These are phyloP conservation scores for Ambastaia sidthimunki DNA, from an alignment of 2,797 vertebrate species.

Conservation along the genomic window DNA sequence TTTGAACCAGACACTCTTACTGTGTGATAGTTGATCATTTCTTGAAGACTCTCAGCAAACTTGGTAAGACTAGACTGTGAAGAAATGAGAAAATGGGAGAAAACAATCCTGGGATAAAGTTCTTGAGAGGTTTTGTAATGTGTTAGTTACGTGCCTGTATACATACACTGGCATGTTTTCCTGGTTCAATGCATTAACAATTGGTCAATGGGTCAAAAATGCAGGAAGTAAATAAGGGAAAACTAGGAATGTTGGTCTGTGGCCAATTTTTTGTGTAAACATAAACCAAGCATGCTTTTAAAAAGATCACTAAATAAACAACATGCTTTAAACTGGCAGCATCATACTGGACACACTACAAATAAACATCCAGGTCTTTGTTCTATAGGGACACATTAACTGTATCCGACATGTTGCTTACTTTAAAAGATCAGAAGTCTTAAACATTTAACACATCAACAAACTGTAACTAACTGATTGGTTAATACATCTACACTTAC, in stretches of 20 bases:
- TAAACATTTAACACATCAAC: not conserved
- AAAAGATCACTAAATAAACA: not conserved
- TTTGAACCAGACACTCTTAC: constrained; percentile 74
- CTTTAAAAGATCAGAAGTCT: not conserved
- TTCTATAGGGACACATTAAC: not conserved
- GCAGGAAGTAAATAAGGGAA: constrained; percentile 57
- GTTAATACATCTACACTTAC: constrained; percentile 71
- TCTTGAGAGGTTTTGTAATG: not conserved
- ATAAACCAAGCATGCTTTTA: not conserved
- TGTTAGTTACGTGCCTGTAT: not conserved
- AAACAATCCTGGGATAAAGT: too few relatives aligned
- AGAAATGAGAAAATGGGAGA: constrained; percentile 55
- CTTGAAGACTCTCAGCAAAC: constrained; percentile 95
- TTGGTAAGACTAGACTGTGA: constrained; percentile 89
- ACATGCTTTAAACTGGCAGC: not conserved
- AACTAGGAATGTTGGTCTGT: constrained; percentile 56
- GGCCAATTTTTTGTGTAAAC: not conserved
- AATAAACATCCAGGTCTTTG: not conserved
- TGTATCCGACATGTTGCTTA: not conserved
- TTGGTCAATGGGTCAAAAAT: constrained; percentile 55
- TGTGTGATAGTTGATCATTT: constrained; percentile 98
- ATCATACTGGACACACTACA: not conserved
- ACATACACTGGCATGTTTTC: not conserved
- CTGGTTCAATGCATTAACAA: constrained; percentile 52
- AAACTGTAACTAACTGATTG: not conserved